Conservation (phyloP, 2,113 vertebrate genomes). For the Arothron firmamentum region DNA sequence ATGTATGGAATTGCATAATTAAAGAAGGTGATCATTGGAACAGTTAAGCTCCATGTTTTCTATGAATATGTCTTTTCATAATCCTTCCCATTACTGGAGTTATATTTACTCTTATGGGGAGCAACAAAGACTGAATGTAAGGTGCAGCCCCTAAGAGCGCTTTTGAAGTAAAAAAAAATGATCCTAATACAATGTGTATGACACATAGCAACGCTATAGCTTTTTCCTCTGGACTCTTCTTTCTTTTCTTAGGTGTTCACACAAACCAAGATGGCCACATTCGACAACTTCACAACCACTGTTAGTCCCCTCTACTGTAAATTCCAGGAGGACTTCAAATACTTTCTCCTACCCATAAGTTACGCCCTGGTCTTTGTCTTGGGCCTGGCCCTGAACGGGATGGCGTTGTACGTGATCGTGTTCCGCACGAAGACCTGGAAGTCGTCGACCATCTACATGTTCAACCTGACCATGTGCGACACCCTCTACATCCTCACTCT, state of each 20-base stretch:
- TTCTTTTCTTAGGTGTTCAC: constrained; percentile 27
- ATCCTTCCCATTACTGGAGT: too few relatives aligned
- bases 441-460: constrained; percentile 92
- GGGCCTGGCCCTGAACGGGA: constrained; percentile 83
- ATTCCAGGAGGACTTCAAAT: constrained; percentile 90
- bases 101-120: too few relatives aligned
- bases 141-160: too few relatives aligned
- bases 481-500: constrained; percentile 87
- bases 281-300: constrained; percentile 33
- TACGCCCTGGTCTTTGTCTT: constrained; percentile 87
- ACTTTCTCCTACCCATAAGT: constrained; percentile 87
- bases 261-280: constrained; percentile 45
- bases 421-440: constrained; percentile 91
- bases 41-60: too few relatives aligned
- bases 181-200: neutral
- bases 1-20: too few relatives aligned
- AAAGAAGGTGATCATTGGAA: too few relatives aligned
- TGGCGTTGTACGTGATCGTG: constrained; percentile 83
- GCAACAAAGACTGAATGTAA: too few relatives aligned
- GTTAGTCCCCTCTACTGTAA: constrained; percentile 65
- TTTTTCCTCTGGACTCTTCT: neutral
- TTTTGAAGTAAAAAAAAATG: neutral
- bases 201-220: neutral
- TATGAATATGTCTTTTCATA: too few relatives aligned
- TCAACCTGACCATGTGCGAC: constrained; percentile 90